A percentile compares a stretch with the other conserved stretches of the same genome.
Conservation (phyloP, 2,113 vertebrate genomes). For the Theristicus caerulescens region DNA sequence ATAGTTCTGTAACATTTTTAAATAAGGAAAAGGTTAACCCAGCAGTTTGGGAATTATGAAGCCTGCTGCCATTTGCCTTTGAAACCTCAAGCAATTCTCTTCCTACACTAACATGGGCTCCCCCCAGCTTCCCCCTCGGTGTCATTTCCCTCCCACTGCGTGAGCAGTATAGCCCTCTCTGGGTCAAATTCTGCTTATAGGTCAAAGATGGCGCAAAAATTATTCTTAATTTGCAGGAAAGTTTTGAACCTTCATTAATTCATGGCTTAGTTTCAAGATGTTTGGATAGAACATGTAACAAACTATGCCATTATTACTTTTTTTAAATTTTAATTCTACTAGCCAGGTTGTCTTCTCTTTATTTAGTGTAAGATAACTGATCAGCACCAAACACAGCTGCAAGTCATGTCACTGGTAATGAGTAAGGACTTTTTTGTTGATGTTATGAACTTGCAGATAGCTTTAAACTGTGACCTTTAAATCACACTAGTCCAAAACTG, state of each 20-base stretch:
- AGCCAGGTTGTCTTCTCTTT: not conserved
- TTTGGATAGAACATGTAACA: not conserved
- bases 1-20: not conserved
- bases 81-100: not conserved
- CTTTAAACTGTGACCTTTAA: conserved; percentile 20
- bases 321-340: not conserved
- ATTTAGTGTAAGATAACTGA: not conserved
- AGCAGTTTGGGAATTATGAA: not conserved
- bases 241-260: not conserved
- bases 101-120: not conserved
- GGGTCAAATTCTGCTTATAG: not conserved
- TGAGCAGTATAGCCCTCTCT: not conserved
- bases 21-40: not conserved
- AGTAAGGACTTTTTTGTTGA: not conserved
- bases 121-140: accelerated
- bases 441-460: conserved; percentile 5
- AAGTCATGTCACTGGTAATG: not conserved
- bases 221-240: not conserved
- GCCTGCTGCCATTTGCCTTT: not conserved
- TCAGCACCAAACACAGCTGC: not conserved
- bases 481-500: not conserved
- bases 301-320: not conserved
- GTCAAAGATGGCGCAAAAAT: not conserved
- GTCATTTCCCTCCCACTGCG: not conserved
- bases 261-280: not conserved